These are phyloP conservation scores for Drosophila arawakana DNA, from an alignment of 1,140 invertebrate genomes.

Conservation along the genomic window DNA sequence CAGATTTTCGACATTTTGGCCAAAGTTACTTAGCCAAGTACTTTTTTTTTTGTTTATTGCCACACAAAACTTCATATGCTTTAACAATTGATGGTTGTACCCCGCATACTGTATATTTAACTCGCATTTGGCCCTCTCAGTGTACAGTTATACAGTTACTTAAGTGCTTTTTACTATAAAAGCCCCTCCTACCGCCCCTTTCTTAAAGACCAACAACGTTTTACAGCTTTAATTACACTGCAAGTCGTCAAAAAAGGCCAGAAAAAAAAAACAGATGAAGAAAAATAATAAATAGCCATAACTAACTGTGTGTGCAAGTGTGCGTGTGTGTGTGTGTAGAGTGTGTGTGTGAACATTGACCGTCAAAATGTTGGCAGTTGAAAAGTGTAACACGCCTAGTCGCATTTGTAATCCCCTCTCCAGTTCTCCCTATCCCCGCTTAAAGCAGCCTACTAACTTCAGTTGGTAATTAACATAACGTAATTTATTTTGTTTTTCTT, in stretches of 20 bases:
- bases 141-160: conserved; percentile 46
- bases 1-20: conserved; percentile 20
- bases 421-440: neutral
- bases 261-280: conserved; percentile 1
- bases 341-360: conserved; percentile 49
- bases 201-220: conserved; percentile 49
- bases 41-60: neutral
- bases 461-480: conserved; percentile 43
- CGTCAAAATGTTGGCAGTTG: conserved; percentile 54
- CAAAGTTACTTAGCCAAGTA: conserved; percentile 1
- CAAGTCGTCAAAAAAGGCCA: conserved; percentile 27
- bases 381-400: conserved; percentile 51
- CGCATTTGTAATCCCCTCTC: conserved; percentile 24
- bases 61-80: conserved; percentile 10
- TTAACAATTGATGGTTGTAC: conserved; percentile 12
- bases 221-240: conserved; percentile 59
- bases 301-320: conserved; percentile 23
- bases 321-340: conserved; percentile 19
- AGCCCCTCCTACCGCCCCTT: neutral
- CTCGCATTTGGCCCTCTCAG: conserved; percentile 16
- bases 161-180: conserved; percentile 46
- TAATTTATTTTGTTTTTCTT: conserved; percentile 15
- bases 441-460: neutral
- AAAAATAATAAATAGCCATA: conserved; percentile 32
- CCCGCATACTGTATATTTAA: conserved; percentile 13